phyloP scores from a whole-genome alignment of 2,888 invertebrate genomes.

The Polydrusus tereticollis region DNA sequence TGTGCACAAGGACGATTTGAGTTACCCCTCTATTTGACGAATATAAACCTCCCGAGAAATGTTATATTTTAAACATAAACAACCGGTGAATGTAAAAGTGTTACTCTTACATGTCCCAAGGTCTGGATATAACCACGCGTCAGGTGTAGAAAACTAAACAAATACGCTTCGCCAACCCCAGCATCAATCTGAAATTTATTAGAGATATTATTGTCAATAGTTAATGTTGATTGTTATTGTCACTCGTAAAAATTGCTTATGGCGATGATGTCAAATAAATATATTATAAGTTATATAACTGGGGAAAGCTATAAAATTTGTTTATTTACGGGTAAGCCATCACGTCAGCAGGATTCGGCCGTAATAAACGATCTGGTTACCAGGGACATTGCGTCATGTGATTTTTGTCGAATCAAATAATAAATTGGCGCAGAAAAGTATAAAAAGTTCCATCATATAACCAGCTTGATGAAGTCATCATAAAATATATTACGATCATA shows the following conservation, averaged over 20 bases:
- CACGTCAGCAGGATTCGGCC: constrained; percentile 17
- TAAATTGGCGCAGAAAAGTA: constrained; percentile 20
- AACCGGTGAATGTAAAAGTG: no score
- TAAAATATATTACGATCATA: constrained; percentile 31
- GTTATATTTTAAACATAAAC: no score
- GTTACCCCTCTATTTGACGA: no score
- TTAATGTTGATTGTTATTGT: constrained; percentile 14
- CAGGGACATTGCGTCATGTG: constrained; percentile 8
- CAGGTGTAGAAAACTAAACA: no score
- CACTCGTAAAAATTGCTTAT: neutral
- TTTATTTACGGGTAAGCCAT: constrained; percentile 15
- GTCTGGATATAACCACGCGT: no score
- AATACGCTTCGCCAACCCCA: neutral
- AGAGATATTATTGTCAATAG: neutral
- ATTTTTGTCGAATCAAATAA: constrained; percentile 25
- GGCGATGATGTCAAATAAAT: neutral
- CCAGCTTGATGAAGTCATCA: constrained; percentile 19
- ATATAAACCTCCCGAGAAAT: no score
- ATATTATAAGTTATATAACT: constrained; percentile 13
- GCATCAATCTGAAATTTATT: neutral
- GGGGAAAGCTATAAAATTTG: constrained; percentile 18
- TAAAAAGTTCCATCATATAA: constrained; percentile 27
- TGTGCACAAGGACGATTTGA: no score
- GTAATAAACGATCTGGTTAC: constrained; percentile 17
- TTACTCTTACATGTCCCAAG: no score